phyloP scores from a whole-genome alignment of 2,888 invertebrate genomes.

The Sinelater perroti region DNA sequence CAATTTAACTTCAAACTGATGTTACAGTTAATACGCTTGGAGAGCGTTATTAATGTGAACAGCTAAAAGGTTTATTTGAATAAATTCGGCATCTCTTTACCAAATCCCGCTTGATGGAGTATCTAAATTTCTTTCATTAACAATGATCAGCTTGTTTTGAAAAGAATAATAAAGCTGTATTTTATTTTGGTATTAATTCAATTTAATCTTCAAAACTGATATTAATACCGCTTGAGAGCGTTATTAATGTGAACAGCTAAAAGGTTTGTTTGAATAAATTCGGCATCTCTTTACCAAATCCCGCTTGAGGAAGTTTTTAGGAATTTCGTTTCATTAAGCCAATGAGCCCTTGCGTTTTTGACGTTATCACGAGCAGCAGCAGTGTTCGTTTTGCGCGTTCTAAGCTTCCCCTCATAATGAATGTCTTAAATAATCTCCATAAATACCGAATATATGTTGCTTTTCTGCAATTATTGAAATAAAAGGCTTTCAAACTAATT shows the following conservation, averaged over 20 bases:
- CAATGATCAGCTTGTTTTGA: too few relatives aligned
- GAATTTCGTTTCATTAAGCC: constrained; percentile 13
- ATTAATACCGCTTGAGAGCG: too few relatives aligned
- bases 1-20: too few relatives aligned
- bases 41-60: too few relatives aligned
- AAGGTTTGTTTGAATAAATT: neutral
- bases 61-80: neutral
- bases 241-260: too few relatives aligned
- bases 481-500: too few relatives aligned
- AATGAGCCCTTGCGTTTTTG: constrained; percentile 23
- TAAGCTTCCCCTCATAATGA: constrained; percentile 23
- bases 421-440: constrained; percentile 30
- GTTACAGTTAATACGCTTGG: too few relatives aligned
- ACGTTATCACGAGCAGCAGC: constrained; percentile 25
- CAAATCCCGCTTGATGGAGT: neutral
- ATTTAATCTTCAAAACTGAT: too few relatives aligned
- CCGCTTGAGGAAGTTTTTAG: constrained; percentile 2
- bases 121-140: constrained; percentile 19
- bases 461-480: constrained; percentile 2
- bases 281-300: neutral
- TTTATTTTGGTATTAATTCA: too few relatives aligned
- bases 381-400: constrained; percentile 16
- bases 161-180: too few relatives aligned
- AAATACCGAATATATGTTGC: constrained; percentile 26
- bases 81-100: neutral